A percentile compares a stretch with the other conserved stretches of the same genome.
Evolutionary conservation across 2,797 vertebrate genomes (phyloP).

Genomic region (Ptychadena robeensis): DNA sequence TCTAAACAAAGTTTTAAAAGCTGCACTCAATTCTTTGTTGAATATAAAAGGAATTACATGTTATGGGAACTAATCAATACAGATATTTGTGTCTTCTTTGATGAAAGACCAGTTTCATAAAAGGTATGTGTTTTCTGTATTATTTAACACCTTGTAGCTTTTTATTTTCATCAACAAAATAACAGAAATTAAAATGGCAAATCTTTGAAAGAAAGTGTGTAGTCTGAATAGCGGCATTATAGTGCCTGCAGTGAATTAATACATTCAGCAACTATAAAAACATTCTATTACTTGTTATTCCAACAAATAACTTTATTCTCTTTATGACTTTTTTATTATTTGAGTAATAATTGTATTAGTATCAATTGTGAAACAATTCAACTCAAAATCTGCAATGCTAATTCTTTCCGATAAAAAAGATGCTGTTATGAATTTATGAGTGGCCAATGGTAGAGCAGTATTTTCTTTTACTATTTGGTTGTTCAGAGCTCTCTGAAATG

Average conservation of each 20-base stretch:
- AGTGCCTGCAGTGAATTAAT: conserved; percentile 43
- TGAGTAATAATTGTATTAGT: background rate
- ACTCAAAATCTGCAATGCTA: background rate
- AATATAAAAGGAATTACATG: too few species aligned
- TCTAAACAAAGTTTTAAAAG: too few species aligned
- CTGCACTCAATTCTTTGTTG: too few species aligned
- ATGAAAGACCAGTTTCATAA: too few species aligned
- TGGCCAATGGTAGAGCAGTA: too few species aligned
- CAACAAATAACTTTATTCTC: conserved; percentile 10
- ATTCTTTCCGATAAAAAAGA: background rate
- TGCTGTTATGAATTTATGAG: background rate
- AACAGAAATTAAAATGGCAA: conserved; percentile 50
- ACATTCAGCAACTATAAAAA: conserved; percentile 29
- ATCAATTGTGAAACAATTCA: background rate
- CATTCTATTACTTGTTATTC: conserved; percentile 20
- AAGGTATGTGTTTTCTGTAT: background rate
- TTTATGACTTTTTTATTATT: conserved; percentile 23
- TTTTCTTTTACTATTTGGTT: too few species aligned
- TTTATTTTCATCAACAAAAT: conserved; percentile 53
- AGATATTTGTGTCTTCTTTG: too few species aligned
- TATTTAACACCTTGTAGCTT: conserved; percentile 41
- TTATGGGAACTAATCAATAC: too few species aligned
- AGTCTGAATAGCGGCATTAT: conserved; percentile 30
- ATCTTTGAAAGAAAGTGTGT: conserved; percentile 42
- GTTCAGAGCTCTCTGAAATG: too few species aligned